Percentiles rank a stretch among this genome's conserved stretches.
These are phyloP conservation scores for Myiozetetes cayanensis DNA, from an alignment of 2,113 vertebrate species.

Conservation along the genomic window DNA sequence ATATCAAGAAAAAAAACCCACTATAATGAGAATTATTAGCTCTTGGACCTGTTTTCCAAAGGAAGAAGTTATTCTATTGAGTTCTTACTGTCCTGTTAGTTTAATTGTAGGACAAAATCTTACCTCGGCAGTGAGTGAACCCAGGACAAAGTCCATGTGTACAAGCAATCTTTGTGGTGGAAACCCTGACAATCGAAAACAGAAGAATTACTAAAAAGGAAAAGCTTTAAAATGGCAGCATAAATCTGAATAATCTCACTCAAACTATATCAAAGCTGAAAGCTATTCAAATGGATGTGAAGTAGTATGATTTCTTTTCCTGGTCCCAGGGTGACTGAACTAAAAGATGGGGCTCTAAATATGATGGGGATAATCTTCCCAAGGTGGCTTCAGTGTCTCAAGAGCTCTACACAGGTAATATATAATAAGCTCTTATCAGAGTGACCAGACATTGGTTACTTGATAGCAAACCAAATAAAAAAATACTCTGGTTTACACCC, in stretches of 20 bases:
- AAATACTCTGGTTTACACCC: neutral
- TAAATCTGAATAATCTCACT: neutral
- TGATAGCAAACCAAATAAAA: neutral
- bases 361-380: neutral
- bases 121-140: neutral
- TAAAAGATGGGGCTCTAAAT: neutral
- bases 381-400: neutral
- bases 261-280: neutral
- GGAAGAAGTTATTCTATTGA: neutral
- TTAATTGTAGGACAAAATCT: neutral
- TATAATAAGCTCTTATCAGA: neutral
- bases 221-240: neutral
- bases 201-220: neutral
- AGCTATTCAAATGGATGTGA: neutral
- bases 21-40: neutral
- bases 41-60: neutral
- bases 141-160: neutral
- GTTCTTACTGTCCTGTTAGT: neutral
- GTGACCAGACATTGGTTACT: neutral
- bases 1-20: neutral
- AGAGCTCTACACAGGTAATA: neutral
- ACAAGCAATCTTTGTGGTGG: neutral
- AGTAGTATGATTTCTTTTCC: neutral
- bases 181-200: neutral
- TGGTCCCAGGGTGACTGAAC: neutral